Percentiles rank a stretch among this genome's conserved stretches.
phyloP scores from a whole-genome alignment of 2,888 invertebrate species.

The Mesoligia furuncula region DNA sequence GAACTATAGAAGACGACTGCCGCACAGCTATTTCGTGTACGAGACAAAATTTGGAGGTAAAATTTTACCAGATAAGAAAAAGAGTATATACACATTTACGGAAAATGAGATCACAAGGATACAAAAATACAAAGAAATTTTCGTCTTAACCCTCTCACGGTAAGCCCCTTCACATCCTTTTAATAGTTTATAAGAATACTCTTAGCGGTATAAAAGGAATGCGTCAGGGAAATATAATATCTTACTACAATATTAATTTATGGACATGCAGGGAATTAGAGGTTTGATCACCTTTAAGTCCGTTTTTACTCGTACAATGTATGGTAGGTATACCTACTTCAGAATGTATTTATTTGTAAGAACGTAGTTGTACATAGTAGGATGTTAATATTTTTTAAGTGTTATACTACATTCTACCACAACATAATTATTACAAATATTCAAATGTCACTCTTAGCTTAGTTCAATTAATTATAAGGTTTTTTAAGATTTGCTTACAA shows the following conservation, averaged over 20 bases:
- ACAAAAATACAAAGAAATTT: conserved; percentile 35
- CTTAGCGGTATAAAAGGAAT: conserved; percentile 20
- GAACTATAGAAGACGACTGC: neutral
- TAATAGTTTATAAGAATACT: conserved; percentile 42
- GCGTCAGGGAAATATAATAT: conserved; percentile 19
- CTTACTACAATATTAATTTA: conserved; percentile 20
- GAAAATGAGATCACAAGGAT: conserved; percentile 20
- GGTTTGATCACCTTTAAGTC: neutral
- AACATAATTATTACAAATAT: neutral
- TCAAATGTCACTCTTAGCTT: neutral
- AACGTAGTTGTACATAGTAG: neutral
- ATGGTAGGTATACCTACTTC: neutral
- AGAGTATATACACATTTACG: neutral
- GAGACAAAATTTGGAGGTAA: neutral
- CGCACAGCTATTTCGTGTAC: neutral
- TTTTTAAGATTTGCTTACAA: neutral
- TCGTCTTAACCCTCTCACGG: conserved; percentile 20
- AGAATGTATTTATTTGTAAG: neutral
- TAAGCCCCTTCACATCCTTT: conserved; percentile 33
- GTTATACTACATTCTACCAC: neutral
- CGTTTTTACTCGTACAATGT: conserved; percentile 1
- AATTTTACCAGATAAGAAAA: neutral
- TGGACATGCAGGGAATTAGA: neutral
- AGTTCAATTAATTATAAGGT: neutral
- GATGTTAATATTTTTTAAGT: neutral